A percentile compares a stretch with the other conserved stretches of the same genome.
These are phyloP conservation scores for Seladonia tumulorum DNA, from an alignment of 2,888 invertebrate genomes.

Conservation along the genomic window DNA sequence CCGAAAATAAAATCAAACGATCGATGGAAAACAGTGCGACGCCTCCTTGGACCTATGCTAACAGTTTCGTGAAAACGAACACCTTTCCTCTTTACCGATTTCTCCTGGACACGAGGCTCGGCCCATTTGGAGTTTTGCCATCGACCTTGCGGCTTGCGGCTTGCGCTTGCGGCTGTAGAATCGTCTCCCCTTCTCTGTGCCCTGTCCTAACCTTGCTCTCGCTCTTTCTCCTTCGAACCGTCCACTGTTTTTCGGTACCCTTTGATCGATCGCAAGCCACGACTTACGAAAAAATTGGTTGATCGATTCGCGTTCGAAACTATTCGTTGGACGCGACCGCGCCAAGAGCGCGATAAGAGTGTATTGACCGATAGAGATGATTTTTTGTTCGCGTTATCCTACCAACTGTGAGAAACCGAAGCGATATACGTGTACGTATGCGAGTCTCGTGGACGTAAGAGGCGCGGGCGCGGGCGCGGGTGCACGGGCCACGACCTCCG, in stretches of 20 bases:
- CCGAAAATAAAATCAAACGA: conserved; percentile 63
- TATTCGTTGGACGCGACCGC: conserved; percentile 16
- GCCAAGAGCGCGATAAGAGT: conserved; percentile 69
- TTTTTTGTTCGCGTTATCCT: conserved; percentile 37
- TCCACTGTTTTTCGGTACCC: neutral
- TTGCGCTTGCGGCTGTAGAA: too few relatives aligned
- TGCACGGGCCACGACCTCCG: conserved; percentile 41
- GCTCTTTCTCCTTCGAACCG: neutral
- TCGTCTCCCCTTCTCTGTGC: neutral
- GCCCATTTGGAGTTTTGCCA: neutral
- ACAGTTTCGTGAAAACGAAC: conserved; percentile 62
- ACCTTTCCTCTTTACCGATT: conserved; percentile 54
- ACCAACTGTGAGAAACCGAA: conserved; percentile 14
- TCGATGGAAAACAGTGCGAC: conserved; percentile 55
- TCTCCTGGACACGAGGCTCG: conserved; percentile 55
- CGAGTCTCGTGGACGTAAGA: neutral
- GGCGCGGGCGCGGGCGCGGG: neutral
- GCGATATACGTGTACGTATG: neutral
- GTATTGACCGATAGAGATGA: conserved; percentile 69
- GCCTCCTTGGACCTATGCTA: conserved; percentile 67
- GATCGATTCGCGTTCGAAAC: conserved; percentile 28
- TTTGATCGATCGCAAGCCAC: neutral
- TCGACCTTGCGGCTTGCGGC: neutral
- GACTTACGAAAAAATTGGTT: neutral
- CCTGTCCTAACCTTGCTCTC: neutral